These are phyloP conservation scores for Megamerina dolium DNA, from an alignment of 2,888 invertebrate genomes.

Conservation along the genomic window DNA sequence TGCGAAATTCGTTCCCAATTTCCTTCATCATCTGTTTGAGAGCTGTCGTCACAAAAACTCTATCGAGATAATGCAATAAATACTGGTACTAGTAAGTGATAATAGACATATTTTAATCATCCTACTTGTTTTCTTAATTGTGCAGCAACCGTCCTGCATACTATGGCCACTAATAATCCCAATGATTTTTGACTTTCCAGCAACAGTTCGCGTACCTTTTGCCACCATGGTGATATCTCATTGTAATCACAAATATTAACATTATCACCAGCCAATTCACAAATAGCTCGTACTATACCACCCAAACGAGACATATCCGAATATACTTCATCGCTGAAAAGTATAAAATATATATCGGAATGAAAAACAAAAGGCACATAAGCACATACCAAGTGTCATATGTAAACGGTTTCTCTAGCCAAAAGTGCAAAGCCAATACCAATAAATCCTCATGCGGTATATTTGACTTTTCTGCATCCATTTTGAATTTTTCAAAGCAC, in stretches of 20 bases:
- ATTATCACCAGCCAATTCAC: constrained; percentile 57
- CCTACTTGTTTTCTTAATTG: no score
- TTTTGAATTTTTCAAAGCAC: constrained; percentile 45
- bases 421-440: constrained; percentile 63
- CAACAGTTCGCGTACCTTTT: constrained; percentile 64
- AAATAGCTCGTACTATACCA: constrained; percentile 59
- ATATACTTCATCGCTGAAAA: constrained; percentile 42
- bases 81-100: no score
- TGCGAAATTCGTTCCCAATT: constrained; percentile 78
- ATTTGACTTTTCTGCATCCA: constrained; percentile 26
- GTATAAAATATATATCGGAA: not conserved
- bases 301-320: constrained; percentile 65
- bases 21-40: constrained; percentile 50
- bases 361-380: not conserved
- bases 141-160: constrained; percentile 69
- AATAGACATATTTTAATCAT: no score
- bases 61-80: constrained; percentile 13
- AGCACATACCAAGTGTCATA: constrained; percentile 38
- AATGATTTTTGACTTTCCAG: constrained; percentile 69
- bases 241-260: constrained; percentile 57
- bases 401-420: constrained; percentile 60
- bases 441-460: constrained; percentile 59
- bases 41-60: constrained; percentile 47
- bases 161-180: constrained; percentile 75
- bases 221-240: constrained; percentile 77